These are phyloP conservation scores for Macroramphosus scolopax DNA, from an alignment of 2,797 vertebrate genomes.

Conservation along the genomic window DNA sequence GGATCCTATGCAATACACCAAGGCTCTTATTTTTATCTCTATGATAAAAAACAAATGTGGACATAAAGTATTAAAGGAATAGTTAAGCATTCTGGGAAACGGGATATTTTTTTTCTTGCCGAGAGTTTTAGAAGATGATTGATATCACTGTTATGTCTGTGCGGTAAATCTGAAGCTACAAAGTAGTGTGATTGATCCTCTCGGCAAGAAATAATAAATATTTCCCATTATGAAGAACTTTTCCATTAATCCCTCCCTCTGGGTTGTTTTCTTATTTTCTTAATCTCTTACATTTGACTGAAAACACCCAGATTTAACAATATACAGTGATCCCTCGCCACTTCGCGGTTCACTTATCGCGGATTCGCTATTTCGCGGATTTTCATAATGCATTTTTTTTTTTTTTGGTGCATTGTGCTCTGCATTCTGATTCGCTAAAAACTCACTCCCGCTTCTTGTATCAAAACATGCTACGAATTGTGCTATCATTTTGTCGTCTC, in stretches of 20 bases:
- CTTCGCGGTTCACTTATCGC: too few relatives aligned
- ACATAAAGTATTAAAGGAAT: slow-evolving; percentile 22
- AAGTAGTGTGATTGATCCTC: not conserved
- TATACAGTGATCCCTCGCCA: too few relatives aligned
- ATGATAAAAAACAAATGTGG: slow-evolving; percentile 41
- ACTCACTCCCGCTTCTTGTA: too few relatives aligned
- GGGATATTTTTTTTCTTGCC: not conserved
- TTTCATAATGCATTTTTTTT: too few relatives aligned
- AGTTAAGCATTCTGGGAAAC: slow-evolving; percentile 38
- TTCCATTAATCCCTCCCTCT: slow-evolving; percentile 25
- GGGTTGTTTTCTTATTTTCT: slow-evolving; percentile 17
- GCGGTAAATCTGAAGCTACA: not conserved
- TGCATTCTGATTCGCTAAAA: too few relatives aligned
- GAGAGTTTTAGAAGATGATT: slow-evolving; percentile 4
- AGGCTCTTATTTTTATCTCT: slow-evolving; percentile 31
- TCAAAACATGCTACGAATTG: too few relatives aligned
- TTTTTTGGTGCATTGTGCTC: too few relatives aligned
- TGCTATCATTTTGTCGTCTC: too few relatives aligned
- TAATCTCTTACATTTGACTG: slow-evolving; percentile 1
- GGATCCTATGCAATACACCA: slow-evolving; percentile 52
- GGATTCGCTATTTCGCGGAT: too few relatives aligned
- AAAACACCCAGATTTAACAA: slow-evolving; percentile 4
- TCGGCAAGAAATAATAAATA: not conserved
- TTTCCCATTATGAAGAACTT: slow-evolving; percentile 24
- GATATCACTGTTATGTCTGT: not conserved